Evolutionary conservation across 2,888 invertebrate genomes (phyloP).

Genomic region (Allophyes oxyacanthae): DNA sequence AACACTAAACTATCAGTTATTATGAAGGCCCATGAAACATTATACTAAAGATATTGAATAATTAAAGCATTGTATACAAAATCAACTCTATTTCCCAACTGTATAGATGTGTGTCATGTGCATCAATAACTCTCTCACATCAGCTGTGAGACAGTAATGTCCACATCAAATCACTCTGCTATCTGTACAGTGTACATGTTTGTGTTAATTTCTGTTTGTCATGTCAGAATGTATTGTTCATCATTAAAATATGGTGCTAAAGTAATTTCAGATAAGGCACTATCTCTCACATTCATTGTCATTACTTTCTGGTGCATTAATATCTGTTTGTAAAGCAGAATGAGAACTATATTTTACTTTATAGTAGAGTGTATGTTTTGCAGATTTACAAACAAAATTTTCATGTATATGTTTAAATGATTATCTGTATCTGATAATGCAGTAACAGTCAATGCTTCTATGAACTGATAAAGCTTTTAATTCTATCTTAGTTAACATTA

Average conservation of each 20-base stretch:
- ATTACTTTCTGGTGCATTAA: neutral
- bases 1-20: neutral
- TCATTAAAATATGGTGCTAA: conserved; percentile 5
- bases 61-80: neutral
- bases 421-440: too few relatives aligned
- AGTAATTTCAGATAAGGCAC: conserved; percentile 8
- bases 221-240: neutral
- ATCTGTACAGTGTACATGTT: neutral
- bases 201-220: neutral
- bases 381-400: too few relatives aligned
- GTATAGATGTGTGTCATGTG: neutral
- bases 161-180: neutral
- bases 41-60: too few relatives aligned
- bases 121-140: neutral
- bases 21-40: neutral
- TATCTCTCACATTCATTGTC: conserved; percentile 15
- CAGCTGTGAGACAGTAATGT: neutral
- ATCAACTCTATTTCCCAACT: neutral
- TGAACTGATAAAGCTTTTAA: too few relatives aligned
- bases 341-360: neutral
- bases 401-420: too few relatives aligned
- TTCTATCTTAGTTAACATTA: too few relatives aligned
- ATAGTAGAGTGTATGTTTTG: too few relatives aligned
- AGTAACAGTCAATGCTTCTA: too few relatives aligned
- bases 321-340: conserved; percentile 1